Conservation (phyloP, 2,888 invertebrate species). For the Leptopilina myrica region DNA sequence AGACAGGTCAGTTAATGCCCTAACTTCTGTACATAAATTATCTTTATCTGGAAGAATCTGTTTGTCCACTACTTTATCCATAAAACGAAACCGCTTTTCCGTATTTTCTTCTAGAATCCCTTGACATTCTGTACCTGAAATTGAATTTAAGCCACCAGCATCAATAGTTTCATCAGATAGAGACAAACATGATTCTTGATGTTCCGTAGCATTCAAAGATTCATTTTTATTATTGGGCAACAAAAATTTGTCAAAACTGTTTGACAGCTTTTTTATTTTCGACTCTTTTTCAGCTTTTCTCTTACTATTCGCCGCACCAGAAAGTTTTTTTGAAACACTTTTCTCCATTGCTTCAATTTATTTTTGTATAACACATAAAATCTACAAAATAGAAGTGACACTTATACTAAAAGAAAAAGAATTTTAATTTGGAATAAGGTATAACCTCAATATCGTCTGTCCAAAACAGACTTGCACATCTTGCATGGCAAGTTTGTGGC, state of each 20-base stretch:
- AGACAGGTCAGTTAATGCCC: background rate
- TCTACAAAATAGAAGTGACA: background rate
- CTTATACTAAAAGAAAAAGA: too few species aligned
- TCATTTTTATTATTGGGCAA: conserved; percentile 8
- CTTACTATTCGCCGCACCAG: conserved; percentile 22
- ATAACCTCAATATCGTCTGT: too few species aligned
- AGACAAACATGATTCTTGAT: background rate
- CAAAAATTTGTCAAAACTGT: conserved; percentile 20
- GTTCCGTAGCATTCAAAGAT: background rate
- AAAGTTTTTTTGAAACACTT: background rate
- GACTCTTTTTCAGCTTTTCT: conserved; percentile 8
- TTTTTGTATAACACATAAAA: conserved; percentile 6
- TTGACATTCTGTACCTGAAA: background rate
- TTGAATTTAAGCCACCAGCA: conserved; percentile 1
- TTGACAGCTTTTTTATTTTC: background rate
- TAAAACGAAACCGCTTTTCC: background rate
- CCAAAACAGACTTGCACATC: too few species aligned
- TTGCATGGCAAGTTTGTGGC: too few species aligned
- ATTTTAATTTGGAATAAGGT: too few species aligned
- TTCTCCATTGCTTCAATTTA: conserved; percentile 24
- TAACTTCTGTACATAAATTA: background rate
- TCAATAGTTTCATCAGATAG: background rate
- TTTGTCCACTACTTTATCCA: background rate
- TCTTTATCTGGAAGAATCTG: background rate
- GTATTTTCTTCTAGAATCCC: background rate